Evolutionary conservation across 2,888 invertebrate species (phyloP), one percentile per base, ranked within the genome.

Genomic region (Bellardia pandia): DNA sequence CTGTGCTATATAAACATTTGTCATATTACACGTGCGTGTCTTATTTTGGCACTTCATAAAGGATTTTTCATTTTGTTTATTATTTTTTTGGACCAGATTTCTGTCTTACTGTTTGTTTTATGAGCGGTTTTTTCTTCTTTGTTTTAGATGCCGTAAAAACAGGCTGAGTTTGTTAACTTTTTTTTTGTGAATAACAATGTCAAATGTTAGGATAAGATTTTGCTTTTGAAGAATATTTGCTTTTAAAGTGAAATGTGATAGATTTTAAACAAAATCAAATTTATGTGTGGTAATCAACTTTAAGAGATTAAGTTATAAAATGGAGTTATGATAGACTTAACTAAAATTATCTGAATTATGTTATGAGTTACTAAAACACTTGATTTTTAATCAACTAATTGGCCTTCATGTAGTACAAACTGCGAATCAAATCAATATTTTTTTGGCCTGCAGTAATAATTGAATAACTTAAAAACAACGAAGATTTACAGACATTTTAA

Each of bases 1-100:
- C 23, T 53, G 45, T 71, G 56, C 37, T 45, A 5, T 23, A 58
- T 71, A 64, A 64, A 79, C 69, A 58, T 78, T 82, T 75, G 62
- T 58, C 16, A 64, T 40, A 51, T 58, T 79, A 75, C 37, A 74
- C 16, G 48, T 75, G 53, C 51, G 51, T 79, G 42, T 48, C 30
- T 45, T 62, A 42, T 77, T 62, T 72, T 66, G 11, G 13, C 11
- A 40, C 37, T n/a, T 62, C 8, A 23, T 77, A 56, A 66, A 81
- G 37, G 62, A 30, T 40, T 69, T 69, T 45, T 72, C 11, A 11
- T 51, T 6, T 53, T n/a, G 16, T 78, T 48, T 40, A 7, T 51
- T 68, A 51, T 14, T 51, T 53, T 4, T 53, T 42, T 62, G 30
- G 30, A 45, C 45, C 30, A 33, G 11, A 14, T 13, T 72, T 37